Evolutionary conservation across 2,797 vertebrate species (phyloP).

Genomic region (Hydrophis major): DNA sequence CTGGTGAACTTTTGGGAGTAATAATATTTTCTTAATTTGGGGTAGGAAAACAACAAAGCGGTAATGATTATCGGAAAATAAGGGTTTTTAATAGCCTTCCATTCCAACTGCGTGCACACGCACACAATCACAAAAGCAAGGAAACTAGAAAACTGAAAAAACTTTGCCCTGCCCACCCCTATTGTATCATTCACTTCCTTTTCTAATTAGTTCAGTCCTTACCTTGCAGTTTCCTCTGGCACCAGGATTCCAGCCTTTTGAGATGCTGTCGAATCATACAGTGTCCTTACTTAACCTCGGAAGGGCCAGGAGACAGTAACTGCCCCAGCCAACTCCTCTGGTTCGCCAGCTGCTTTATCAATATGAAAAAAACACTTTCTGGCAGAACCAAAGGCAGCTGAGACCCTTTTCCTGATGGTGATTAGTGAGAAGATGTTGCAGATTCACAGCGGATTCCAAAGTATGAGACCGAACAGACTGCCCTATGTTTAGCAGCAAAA

Average conservation of each 20-base stretch:
- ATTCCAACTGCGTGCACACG: too few species aligned
- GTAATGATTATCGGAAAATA: too few species aligned
- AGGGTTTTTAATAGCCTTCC: too few species aligned
- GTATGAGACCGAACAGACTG: background rate
- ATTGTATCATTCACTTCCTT: background rate
- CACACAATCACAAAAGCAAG: background rate
- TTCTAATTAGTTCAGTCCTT: background rate
- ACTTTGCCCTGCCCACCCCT: background rate
- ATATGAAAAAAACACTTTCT: background rate
- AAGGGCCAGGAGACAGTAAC: background rate
- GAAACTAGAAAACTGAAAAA: background rate
- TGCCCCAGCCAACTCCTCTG: background rate
- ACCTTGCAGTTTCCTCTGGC: slow-evolving; percentile 3
- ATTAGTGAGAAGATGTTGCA: background rate
- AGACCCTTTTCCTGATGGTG: background rate
- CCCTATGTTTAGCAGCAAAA: background rate
- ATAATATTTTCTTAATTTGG: background rate
- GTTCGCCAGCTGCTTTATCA: background rate
- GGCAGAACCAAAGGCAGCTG: background rate
- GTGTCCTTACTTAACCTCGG: slow-evolving; percentile 12
- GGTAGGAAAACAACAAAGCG: too few species aligned
- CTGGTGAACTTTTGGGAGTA: background rate
- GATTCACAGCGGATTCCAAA: background rate
- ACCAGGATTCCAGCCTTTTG: background rate
- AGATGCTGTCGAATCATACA: background rate